Evolutionary conservation across 2,113 vertebrate genomes (phyloP), one percentile per base, ranked within the genome.

Genomic region (Colistium nudipinnis): DNA sequence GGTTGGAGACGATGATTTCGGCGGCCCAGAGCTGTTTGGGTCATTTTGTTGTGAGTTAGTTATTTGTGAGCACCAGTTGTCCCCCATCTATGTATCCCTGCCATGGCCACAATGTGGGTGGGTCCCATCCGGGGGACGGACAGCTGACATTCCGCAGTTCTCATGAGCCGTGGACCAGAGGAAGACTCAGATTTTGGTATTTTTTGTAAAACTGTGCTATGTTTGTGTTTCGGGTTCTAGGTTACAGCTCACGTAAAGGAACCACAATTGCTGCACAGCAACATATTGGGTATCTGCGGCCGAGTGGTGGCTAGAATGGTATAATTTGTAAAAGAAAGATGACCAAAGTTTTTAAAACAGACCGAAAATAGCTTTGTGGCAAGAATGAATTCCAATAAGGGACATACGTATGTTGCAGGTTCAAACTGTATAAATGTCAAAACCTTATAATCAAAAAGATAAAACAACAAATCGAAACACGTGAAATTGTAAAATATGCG

Each of bases 91-190:
- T 48, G 70, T 76, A 72, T 85, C 76, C 76, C 59, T 44, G 63
- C 81, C 79, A 85, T 81, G 86, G 79, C 89, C 88, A 71, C 81
- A 87, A 64, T 84, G 80, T 83, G 84, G 87, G 86, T 84, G 81
- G 74, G 74, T 78, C 63, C 77, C 68, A 54, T 80, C 69, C 78
- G 71, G 7, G 53, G 80, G 74, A 87, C 78, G 43, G 88, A 84
- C 90, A 87, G 88, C 85, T 90, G 87, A 87, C 87, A 90, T 91
- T 85, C 88, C 87, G 73, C 39, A 75, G 71, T n/a, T 68, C 79
- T 61, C 69, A 61, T 84, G 82, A 84, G 70, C 80, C 74, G 0
- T 53, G 49, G 57, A 76, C 73, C 59, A 55, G 68, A 64, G 41
- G 28, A 53, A 67, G 13, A 45, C 44, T 79, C 48, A 35, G 28